Base-by-base conservation (phyloP, 2,113 vertebrate genomes). In the Sciurus niger region DNA sequence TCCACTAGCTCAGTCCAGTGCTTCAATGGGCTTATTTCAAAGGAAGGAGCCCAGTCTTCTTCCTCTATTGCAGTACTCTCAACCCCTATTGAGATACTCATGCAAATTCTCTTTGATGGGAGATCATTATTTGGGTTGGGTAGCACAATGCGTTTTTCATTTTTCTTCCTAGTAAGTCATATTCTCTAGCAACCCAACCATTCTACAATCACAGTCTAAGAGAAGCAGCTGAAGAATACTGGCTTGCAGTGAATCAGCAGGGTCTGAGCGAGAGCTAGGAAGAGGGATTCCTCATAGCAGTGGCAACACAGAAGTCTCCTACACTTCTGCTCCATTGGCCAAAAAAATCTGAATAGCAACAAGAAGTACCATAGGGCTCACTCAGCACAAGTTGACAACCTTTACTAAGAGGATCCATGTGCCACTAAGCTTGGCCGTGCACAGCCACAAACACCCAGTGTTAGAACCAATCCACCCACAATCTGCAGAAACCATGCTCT, bases 161-260 rank as follows among this genome's bases (percentile, higher is more conserved):
- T 84, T 92, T 86, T 51, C 86, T 97, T 63, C 24, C 28, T 43
- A 86, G 51, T 51, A 55, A 68, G 76, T 58, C 60, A 70, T 51
- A 55, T 55, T 92, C 37, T 53, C 68, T 70, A 72, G 70, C 70
- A 97, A 89, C 32, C 34, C 77, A 95, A 78, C 74, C 48, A 86
- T 70, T 91, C 37, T n/a, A 86, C n/a, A 67, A 40, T 58, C 58
- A 60, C 4, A 68, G n/a, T 63, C 70, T 79, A 83, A 53, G 14
- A 92, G 25, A 76, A 76, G 14, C 55, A 79, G 32, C 46, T 48
- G 24, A 79, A 55, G 77, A 88, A 13, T 6, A 77, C 77, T 4
- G 40, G 22, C 65, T 77, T 25, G n/a, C 65, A 80, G 16, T 24
- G 46, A 84, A 77, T 40, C 48, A 43, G 17, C 48, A 30, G 22